These are phyloP conservation scores for Chamaedrilus cognettii DNA, from an alignment of 2,888 invertebrate species.

Conservation along the genomic window DNA sequence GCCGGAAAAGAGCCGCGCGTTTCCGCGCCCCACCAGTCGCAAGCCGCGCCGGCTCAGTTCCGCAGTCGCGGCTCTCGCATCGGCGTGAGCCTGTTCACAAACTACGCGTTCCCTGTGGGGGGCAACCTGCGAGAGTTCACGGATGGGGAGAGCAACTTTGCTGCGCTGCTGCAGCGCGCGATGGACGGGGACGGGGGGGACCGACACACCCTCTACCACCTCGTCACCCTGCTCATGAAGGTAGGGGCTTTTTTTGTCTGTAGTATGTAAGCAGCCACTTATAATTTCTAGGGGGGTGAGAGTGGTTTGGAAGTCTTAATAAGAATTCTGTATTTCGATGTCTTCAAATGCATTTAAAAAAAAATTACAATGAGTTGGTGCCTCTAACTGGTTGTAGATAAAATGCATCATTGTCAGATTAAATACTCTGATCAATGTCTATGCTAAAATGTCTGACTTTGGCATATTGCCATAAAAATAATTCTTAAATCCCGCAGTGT, in stretches of 20 bases:
- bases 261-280: background rate
- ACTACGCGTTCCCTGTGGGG: slow-evolving; percentile 55
- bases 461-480: no score
- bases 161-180: slow-evolving; percentile 80
- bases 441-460: no score
- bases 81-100: slow-evolving; percentile 56
- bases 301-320: background rate
- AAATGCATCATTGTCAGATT: no score
- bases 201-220: slow-evolving; percentile 89
- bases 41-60: slow-evolving; percentile 89
- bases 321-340: background rate
- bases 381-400: no score
- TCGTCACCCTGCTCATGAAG: slow-evolving; percentile 93
- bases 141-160: slow-evolving; percentile 78
- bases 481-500: no score
- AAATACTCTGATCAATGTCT: no score
- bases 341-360: background rate
- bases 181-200: slow-evolving; percentile 94
- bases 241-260: slow-evolving; percentile 41
- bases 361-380: no score
- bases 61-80: slow-evolving; percentile 55
- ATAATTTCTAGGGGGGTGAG: background rate
- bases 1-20: no score
- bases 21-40: no score
- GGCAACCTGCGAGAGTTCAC: slow-evolving; percentile 75